Conservation (phyloP, 2,888 invertebrate genomes). For the Corbicula japonica region DNA sequence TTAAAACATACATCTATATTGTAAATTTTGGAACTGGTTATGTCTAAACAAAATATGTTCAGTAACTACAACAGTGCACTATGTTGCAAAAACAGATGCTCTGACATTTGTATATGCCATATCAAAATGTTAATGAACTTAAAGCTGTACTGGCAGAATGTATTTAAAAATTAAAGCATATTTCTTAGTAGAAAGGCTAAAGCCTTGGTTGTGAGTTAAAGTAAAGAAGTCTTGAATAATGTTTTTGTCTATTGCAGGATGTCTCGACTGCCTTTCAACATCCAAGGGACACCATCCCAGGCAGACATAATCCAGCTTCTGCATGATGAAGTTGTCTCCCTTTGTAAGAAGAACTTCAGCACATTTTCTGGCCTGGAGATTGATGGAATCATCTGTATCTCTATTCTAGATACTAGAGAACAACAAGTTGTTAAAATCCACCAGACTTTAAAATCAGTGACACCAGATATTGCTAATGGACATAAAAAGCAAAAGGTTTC, state of each 20-base stretch:
- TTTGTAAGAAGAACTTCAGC: slow-evolving; percentile 66
- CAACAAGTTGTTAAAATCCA: slow-evolving; percentile 75
- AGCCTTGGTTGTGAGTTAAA: too few relatives aligned
- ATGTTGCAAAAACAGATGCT: too few relatives aligned
- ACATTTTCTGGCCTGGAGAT: slow-evolving; percentile 61
- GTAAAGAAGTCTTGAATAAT: too few relatives aligned
- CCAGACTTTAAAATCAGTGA: slow-evolving; percentile 57
- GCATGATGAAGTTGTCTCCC: slow-evolving; percentile 65
- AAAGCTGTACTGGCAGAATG: too few relatives aligned
- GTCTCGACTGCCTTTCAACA: slow-evolving; percentile 32
- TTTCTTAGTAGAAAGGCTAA: too few relatives aligned
- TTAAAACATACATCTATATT: too few relatives aligned
- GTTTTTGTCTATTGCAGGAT: slow-evolving; percentile 30
- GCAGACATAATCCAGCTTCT: slow-evolving; percentile 50
- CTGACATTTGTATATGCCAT: too few relatives aligned
- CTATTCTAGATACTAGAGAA: slow-evolving; percentile 61
- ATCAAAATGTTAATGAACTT: too few relatives aligned
- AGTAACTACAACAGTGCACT: too few relatives aligned
- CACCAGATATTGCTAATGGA: slow-evolving; percentile 17
- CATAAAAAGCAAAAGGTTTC: slow-evolving; percentile 5
- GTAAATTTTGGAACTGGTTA: too few relatives aligned
- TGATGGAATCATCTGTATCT: slow-evolving; percentile 73
- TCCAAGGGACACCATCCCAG: slow-evolving; percentile 26
- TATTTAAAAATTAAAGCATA: too few relatives aligned
- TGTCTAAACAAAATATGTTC: too few relatives aligned